Conservation (phyloP, 2,888 invertebrate genomes). For the Xestia xanthographa region DNA sequence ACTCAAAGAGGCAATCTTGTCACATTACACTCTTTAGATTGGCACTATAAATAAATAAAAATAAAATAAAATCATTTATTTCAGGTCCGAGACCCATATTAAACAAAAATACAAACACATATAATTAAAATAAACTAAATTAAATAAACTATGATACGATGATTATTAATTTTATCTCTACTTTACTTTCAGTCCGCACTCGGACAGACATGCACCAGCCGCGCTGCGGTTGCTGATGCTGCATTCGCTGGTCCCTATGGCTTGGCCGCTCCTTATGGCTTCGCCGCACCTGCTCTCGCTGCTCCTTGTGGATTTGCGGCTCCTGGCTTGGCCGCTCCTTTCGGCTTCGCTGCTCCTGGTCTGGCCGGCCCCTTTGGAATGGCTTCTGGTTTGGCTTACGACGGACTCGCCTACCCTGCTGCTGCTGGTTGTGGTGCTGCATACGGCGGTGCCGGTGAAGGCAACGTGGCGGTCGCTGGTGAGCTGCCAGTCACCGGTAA, state of each 20-base stretch:
- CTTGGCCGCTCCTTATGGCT: conserved; percentile 17
- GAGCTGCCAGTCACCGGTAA: conserved; percentile 67
- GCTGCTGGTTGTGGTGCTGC: neutral
- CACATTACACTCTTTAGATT: too few relatives aligned
- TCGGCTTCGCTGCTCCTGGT: neutral
- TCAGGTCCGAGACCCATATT: too few relatives aligned
- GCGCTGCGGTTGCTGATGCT: conserved; percentile 18
- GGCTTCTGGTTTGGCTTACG: conserved; percentile 19
- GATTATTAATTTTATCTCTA: too few relatives aligned
- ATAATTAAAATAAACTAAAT: too few relatives aligned
- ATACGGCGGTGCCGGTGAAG: conserved; percentile 58
- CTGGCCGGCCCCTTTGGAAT: neutral
- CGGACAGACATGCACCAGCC: conserved; percentile 4
- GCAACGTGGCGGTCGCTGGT: conserved; percentile 57
- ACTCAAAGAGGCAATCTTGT: too few relatives aligned
- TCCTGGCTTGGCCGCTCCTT: neutral
- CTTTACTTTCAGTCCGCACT: neutral
- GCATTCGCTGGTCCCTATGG: conserved; percentile 3
- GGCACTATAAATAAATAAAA: too few relatives aligned
- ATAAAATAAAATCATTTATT: too few relatives aligned
- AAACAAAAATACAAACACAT: too few relatives aligned
- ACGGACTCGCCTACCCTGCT: conserved; percentile 1
- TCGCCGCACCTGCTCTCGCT: neutral
- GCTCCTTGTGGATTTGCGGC: neutral
- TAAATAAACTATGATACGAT: too few relatives aligned